phyloP scores from a whole-genome alignment of 37 sponge, comb jelly and placozoan species.

The Mnemiopsis leidyi region DNA sequence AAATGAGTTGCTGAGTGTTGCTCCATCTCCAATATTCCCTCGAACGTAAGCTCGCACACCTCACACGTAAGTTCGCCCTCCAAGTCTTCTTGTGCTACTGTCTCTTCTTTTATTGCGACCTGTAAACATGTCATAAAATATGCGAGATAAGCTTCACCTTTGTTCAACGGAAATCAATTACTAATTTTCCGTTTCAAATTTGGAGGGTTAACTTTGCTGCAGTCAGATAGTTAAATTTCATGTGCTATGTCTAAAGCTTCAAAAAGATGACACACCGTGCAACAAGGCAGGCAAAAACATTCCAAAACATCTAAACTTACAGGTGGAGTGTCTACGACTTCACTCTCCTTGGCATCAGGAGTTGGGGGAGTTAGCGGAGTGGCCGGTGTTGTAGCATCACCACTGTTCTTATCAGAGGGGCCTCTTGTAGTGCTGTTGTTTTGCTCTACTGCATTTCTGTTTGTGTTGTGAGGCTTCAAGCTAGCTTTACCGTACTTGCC shows the following conservation, averaged over 20 bases:
- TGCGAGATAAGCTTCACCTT: no score
- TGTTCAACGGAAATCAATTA: no score
- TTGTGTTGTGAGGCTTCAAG: not conserved
- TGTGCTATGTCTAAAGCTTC: no score
- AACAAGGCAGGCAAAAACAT: no score
- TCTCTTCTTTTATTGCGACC: constrained; percentile 26
- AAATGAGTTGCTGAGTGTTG: constrained; percentile 4
- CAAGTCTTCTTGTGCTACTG: not conserved
- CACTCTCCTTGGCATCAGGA: not conserved
- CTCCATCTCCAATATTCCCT: constrained; percentile 23
- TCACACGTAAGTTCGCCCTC: constrained; percentile 40
- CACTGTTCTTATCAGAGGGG: not conserved
- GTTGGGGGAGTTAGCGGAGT: not conserved
- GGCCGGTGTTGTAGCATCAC: not conserved
- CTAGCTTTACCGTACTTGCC: constrained; percentile 56
- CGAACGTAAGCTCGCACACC: constrained; percentile 47
- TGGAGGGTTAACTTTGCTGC: no score
- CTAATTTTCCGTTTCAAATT: no score
- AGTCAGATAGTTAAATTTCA: no score
- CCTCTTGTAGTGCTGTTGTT: not conserved
- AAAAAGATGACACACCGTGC: no score
- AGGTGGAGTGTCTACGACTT: constrained; percentile 19
- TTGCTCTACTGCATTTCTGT: not conserved
- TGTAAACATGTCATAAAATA: no score
- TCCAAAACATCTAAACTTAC: not conserved